phyloP scores from a whole-genome alignment of 2,888 invertebrate species.

The Euplexia lucipara region DNA sequence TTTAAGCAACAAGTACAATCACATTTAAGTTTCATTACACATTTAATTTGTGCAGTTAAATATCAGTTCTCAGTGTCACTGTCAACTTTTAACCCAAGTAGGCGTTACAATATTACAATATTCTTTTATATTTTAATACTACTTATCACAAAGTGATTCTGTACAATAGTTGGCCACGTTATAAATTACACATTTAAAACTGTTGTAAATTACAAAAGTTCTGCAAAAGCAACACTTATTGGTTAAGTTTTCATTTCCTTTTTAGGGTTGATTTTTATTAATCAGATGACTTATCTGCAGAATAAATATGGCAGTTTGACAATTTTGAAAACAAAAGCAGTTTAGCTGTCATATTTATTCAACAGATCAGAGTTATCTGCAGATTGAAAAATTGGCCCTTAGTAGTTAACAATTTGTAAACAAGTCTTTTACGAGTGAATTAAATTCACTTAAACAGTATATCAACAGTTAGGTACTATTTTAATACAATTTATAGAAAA shows the following conservation, averaged over 20 bases:
- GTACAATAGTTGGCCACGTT: constrained; percentile 74
- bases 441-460: constrained; percentile 58
- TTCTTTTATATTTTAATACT: constrained; percentile 68
- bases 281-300: no score
- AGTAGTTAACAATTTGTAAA: constrained; percentile 66
- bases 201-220: constrained; percentile 65
- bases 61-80: constrained; percentile 65
- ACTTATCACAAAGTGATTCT: constrained; percentile 74
- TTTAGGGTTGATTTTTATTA: constrained; percentile 8
- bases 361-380: no score
- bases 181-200: constrained; percentile 58
- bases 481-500: constrained; percentile 65
- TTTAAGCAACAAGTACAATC: constrained; percentile 58
- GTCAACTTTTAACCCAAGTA: constrained; percentile 55
- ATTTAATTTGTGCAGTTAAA: constrained; percentile 49
- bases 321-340: no score
- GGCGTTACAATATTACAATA: constrained; percentile 70
- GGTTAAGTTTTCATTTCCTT: constrained; percentile 36
- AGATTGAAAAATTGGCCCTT: no score
- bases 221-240: constrained; percentile 54
- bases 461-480: constrained; percentile 52
- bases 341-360: no score
- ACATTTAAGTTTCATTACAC: constrained; percentile 42
- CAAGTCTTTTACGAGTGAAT: constrained; percentile 65
- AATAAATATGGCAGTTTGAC: no score